Percentiles rank a stretch among this genome's conserved stretches.
Evolutionary conservation across 2,888 invertebrate species (phyloP).

Genomic region (Drosophila pegasa): DNA sequence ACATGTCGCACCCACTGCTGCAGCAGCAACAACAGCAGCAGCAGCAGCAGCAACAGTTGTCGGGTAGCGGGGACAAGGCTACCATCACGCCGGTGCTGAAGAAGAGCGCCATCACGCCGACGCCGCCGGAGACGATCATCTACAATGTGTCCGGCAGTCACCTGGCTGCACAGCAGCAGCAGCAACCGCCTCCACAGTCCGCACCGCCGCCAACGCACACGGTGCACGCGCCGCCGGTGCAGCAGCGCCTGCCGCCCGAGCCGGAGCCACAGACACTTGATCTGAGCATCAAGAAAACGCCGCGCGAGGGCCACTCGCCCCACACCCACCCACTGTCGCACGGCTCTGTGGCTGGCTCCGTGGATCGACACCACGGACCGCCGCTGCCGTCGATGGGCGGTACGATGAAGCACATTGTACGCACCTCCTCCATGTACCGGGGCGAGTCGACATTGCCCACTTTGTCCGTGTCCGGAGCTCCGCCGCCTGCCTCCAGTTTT

Average conservation of each 20-base stretch:
- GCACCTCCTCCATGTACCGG: constrained; percentile 77
- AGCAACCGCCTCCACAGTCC: constrained; percentile 68
- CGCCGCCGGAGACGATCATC: constrained; percentile 81
- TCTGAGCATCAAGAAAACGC: constrained; percentile 90
- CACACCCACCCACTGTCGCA: constrained; percentile 50
- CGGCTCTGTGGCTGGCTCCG: constrained; percentile 44
- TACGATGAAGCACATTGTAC: constrained; percentile 78
- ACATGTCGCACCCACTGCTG: constrained; percentile 59
- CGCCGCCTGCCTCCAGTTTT: constrained; percentile 82
- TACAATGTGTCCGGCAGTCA: constrained; percentile 70
- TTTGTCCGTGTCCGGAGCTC: constrained; percentile 58
- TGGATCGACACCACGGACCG: constrained; percentile 41
- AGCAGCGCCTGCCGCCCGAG: constrained; percentile 85
- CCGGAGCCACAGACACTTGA: constrained; percentile 90
- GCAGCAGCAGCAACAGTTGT: constrained; percentile 59
- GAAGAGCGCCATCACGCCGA: constrained; percentile 53
- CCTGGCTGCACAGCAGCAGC: constrained; percentile 56
- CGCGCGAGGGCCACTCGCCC: constrained; percentile 84
- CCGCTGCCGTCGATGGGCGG: constrained; percentile 51
- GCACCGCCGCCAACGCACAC: constrained; percentile 32
- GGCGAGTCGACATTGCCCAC: constrained; percentile 60
- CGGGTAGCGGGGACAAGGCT: constrained; percentile 86
- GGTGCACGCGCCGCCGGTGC: constrained; percentile 85
- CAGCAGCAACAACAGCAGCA: constrained; percentile 46
- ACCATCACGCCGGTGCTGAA: constrained; percentile 88